Evolutionary conservation across 2,888 invertebrate species (phyloP), one percentile per base, ranked within the genome.

Genomic region (Agriopis leucophaearia): DNA sequence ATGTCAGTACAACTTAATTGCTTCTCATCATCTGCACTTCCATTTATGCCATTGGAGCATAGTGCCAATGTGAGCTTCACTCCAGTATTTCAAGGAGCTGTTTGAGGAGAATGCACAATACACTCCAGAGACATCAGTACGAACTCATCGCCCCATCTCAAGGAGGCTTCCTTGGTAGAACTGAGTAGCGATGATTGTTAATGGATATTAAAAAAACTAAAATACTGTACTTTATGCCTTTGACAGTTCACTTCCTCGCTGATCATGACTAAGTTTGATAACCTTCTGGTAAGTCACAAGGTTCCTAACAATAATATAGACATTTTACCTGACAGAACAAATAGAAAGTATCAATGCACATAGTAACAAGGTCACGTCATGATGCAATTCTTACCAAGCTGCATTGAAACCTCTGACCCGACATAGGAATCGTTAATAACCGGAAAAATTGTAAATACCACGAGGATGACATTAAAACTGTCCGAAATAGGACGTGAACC

Each of bases 261-360:
- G 12, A 15, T 1, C 2, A 35, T 57, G 36, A 45, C 57, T 57
- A n/a, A 45, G 35, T 55, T 54, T 35, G n/a, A 1, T 36, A n/a
- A 15, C 15, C 45, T 44, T 47, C 40, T 10, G 27, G 45, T 64
- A 50, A 60, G 42, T 65, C 38, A 56, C 45, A 66, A 66, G 55
- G 60, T 44, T 42, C 57, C 51, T 27, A 35, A 62, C 15, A 66
- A 48, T 42, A 64, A 52, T 68, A 58, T 56, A 67, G 64, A 69
- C 62, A 77, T 72, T 75, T 82, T 76, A 71, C 71, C 68, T 71
- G 73, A 71, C 57, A 64, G 42, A 71, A 51, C 71, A 69, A 82
- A 80, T 88, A 88, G 89, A 89, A 89, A 89, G 89, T 87, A 82
- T 72, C 66, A 70, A 69, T 74, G 64, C 70, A 78, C 54, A 67